Evolutionary conservation across 1,140 invertebrate species (phyloP).

Genomic region (Heliconius eleuchia): DNA sequence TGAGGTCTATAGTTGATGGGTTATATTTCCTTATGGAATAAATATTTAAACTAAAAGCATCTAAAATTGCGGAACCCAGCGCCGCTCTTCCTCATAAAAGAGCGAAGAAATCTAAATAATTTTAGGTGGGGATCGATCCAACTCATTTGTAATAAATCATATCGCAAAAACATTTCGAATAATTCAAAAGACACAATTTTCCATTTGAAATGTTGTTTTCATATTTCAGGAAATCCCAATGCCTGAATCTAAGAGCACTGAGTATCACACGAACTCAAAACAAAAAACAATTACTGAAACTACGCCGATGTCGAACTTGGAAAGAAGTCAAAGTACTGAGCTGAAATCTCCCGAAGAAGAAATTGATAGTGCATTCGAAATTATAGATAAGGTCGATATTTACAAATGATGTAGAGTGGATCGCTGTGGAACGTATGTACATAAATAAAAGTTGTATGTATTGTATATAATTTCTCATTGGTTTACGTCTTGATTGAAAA

Average conservation of each 20-base stretch:
- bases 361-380: slow-evolving; percentile 73
- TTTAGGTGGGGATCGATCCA: too few relatives aligned
- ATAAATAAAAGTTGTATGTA: not conserved
- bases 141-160: too few relatives aligned
- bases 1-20: too few relatives aligned
- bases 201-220: not conserved
- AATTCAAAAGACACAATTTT: not conserved
- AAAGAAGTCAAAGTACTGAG: slow-evolving; percentile 46
- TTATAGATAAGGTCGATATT: slow-evolving; percentile 61
- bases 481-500: too few relatives aligned
- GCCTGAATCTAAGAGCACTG: slow-evolving; percentile 47
- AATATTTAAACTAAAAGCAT: too few relatives aligned
- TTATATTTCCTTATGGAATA: too few relatives aligned
- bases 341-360: slow-evolving; percentile 56
- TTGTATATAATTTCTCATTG: too few relatives aligned
- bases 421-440: not conserved
- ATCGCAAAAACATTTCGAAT: not conserved
- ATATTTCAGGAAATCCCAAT: slow-evolving; percentile 50
- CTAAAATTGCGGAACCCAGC: too few relatives aligned
- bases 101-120: too few relatives aligned
- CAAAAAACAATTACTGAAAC: slow-evolving; percentile 35
- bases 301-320: slow-evolving; percentile 24
- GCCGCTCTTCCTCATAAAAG: too few relatives aligned
- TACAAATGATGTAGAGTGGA: not conserved
- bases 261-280: slow-evolving; percentile 24